These are phyloP conservation scores for Phasianus colchicus DNA, from an alignment of 2,113 vertebrate genomes.

Conservation along the genomic window DNA sequence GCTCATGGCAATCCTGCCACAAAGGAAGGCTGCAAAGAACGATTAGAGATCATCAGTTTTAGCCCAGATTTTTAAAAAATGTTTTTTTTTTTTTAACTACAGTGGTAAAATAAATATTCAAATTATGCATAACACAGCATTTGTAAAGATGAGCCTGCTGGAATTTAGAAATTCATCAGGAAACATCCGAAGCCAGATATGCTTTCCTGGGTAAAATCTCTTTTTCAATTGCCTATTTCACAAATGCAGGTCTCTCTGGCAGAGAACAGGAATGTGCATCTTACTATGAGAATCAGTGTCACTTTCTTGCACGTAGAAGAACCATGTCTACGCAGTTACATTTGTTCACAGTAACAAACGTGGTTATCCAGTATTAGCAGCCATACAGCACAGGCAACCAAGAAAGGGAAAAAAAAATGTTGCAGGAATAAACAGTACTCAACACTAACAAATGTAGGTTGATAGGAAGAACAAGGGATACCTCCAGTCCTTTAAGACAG, in stretches of 20 bases:
- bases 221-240: neutral
- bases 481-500: neutral
- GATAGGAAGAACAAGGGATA: neutral
- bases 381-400: neutral
- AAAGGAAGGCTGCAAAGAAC: slow-evolving; percentile 87
- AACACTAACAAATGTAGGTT: neutral
- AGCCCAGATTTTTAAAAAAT: neutral
- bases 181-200: neutral
- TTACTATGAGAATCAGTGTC: neutral
- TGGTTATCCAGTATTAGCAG: neutral
- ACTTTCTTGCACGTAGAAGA: neutral
- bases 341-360: neutral
- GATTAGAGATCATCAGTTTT: neutral
- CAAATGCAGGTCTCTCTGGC: neutral
- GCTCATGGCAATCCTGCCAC: slow-evolving; percentile 99
- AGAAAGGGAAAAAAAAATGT: neutral
- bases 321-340: neutral
- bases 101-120: neutral
- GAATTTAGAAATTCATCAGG: neutral
- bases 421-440: neutral
- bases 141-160: neutral
- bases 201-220: neutral
- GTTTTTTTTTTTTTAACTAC: neutral
- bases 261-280: neutral
- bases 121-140: neutral